Conservation (phyloP, 2,113 vertebrate species). For the Mobula birostris region DNA sequence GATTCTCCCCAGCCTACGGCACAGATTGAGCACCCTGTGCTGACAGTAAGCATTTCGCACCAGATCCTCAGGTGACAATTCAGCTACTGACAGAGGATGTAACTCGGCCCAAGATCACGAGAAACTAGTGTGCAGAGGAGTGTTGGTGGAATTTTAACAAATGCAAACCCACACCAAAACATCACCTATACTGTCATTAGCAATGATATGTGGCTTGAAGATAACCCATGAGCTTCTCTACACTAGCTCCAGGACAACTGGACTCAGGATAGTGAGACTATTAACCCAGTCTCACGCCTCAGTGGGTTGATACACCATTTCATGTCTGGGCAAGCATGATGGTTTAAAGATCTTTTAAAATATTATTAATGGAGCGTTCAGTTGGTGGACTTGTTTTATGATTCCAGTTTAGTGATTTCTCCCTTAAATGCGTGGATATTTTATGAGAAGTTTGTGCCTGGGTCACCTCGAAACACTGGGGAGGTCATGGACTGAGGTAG, state of each 20-base stretch:
- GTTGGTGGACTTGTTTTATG: not conserved
- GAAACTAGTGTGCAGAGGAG: not conserved
- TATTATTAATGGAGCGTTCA: not conserved
- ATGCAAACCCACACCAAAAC: not conserved
- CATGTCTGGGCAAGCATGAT: not conserved
- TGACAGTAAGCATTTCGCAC: not conserved
- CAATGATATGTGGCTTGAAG: not conserved
- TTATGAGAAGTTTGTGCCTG: not conserved
- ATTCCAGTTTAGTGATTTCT: not conserved
- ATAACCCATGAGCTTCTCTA: not conserved
- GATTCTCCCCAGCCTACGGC: not conserved
- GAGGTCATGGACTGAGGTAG: not conserved
- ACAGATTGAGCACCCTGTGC: not conserved
- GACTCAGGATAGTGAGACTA: not conserved
- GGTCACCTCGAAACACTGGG: not conserved
- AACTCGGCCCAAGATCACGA: not conserved
- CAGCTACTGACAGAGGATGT: not conserved
- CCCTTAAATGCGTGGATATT: not conserved
- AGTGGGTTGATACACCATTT: not conserved
- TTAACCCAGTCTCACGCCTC: not conserved
- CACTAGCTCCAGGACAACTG: not conserved
- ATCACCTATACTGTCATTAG: not conserved
- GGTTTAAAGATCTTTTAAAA: not conserved
- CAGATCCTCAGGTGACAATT: not conserved
- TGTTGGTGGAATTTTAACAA: not conserved